These are phyloP conservation scores for Hexactinellida sp. DNA, from an alignment of 37 sponge, comb jelly and placozoan species.

Conservation along the genomic window DNA sequence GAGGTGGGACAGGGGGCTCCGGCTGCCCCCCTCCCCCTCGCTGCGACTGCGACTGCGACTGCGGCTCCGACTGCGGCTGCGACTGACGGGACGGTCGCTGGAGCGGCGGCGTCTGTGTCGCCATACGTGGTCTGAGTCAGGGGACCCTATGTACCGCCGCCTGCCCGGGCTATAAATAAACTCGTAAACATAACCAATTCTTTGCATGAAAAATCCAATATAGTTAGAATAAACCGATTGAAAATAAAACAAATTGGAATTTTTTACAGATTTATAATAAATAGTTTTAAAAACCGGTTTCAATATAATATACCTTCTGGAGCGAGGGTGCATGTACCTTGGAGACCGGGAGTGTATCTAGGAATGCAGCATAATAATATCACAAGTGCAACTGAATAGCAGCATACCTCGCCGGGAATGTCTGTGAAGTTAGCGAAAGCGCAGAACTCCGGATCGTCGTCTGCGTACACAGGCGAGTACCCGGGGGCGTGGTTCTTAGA, in stretches of 20 bases:
- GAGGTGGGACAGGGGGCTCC: neutral
- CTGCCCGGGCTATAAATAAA: neutral
- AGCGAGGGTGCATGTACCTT: neutral
- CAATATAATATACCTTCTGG: neutral
- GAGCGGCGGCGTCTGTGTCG: neutral
- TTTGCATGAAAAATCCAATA: no score
- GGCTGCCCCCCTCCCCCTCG: neutral
- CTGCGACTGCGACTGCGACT: neutral
- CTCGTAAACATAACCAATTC: neutral
- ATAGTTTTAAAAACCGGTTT: no score
- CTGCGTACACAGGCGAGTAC: neutral
- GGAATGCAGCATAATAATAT: neutral
- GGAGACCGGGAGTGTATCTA: neutral
- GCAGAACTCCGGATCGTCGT: neutral
- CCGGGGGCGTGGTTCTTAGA: neutral
- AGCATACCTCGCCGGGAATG: neutral
- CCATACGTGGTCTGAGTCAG: constrained; percentile 1
- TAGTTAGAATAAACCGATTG: no score
- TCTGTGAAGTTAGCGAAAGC: constrained; percentile 3
- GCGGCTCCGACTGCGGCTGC: neutral
- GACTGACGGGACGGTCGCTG: neutral
- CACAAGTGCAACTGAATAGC: no score
- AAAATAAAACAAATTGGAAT: no score
- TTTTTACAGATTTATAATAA: no score
- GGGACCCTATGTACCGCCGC: neutral